Evolutionary conservation across 2,888 invertebrate species (phyloP), one percentile per base, ranked within the genome.

Genomic region (Hylaea fasciaria): DNA sequence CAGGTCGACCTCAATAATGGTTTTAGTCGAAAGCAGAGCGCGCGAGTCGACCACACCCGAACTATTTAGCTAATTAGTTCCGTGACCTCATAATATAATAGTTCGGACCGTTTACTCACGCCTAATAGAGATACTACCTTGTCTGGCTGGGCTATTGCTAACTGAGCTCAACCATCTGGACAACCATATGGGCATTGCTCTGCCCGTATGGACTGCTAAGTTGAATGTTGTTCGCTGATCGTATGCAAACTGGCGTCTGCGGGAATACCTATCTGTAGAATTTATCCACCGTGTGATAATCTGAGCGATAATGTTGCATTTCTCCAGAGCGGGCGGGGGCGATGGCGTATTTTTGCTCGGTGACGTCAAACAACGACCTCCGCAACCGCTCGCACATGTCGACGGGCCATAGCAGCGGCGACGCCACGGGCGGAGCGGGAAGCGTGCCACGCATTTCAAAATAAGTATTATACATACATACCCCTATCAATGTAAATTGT

Each of bases 331-430:
- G 69, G 65, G 79, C 70, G 82, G 76, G 75, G 79, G 77, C 77
- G 76, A 74, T 73, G 74, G 81, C 57, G 76, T 85, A 85, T 85
- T 85, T 89, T 85, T 82, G 81, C 77, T 68, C 65, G 49, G 73
- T 87, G 87, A 88, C 88, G 88, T 82, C 79, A 81, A 69, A 39
- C 52, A 54, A 67, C 77, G 80, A 76, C 78, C 82, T 78, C 78
- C 77, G n/a, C n/a, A n/a, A n/a, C n/a, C n/a, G 49, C 37, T 46
- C 22, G 72, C 74, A 65, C 68, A 66, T 66, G 70, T 71, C 59
- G 62, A 54, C 51, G 71, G 73, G 78, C 77, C 78, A 76, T 70
- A 55, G 73, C 71, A 69, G 60, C 47, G 57, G 75, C 76, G 71
- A 39, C 12, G 22, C 5, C 43, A 52, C 7, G 28, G 5, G 43